Base-by-base conservation (phyloP, 2,113 vertebrate genomes). In the Dromaius novaehollandiae region DNA sequence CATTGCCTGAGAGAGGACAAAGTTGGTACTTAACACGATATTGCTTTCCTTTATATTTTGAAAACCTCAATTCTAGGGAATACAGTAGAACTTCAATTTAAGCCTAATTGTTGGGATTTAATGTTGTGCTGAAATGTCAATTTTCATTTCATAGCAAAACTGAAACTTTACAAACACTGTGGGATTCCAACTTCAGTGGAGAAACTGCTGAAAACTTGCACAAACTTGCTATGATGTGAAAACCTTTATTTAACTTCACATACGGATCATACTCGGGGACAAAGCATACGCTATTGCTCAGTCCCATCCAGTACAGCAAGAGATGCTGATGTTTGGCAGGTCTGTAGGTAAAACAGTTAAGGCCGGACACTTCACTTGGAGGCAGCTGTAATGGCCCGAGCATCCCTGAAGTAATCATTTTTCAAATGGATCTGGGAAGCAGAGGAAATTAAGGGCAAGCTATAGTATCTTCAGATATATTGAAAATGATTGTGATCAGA, bases 11-110 rank as follows among this genome's bases (percentile, higher is more conserved):
- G 92, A 95, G 86, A 87, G 78, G 92, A 80, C 40, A 91, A 90
- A 95, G 91, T 34, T 94, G 81, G 89, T 58, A 70, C 93, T 97
- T 95, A 96, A 95, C 90, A 94, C 65, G 88, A 88, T 93, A 84
- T 83, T 83, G 34, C 80, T 94, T 97, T 90, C 84, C 89, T 95
- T 97, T 81, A 79, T 86, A 25, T 94, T 95, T 88, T 83, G 46
- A 74, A 95, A 95, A 81, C 34, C 82, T 88, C 76, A 77, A 70
- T 94, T 91, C 68, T 89, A 68, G 75, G 79, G 60, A 93, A 95
- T 96, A 86, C 51, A 95, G 38, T 56, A 82, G 66, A 42, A 90
- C 56, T 95, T 87, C 66, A 79, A 44, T 95, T 95, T 58, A 46
- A 88, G 60, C 36, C 60, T 82, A 95, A 92, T 95, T 95, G 94